Base-by-base conservation (phyloP, 92 coral and sea anemone genomes). In the Micromussa lordhowensis region DNA sequence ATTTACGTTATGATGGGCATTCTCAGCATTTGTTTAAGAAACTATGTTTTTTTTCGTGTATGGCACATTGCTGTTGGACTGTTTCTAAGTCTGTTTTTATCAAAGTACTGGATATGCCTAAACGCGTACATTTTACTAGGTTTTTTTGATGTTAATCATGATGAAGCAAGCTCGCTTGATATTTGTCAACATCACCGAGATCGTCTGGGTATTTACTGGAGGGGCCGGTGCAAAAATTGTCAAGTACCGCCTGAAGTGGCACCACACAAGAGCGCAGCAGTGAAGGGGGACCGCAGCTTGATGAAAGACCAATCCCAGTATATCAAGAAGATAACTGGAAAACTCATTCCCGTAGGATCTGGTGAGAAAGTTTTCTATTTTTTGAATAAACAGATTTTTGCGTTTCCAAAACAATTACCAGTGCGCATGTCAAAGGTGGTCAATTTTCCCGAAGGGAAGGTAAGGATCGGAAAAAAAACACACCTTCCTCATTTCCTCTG, bases 131-230 rank as follows among this genome's bases (percentile, higher is more conserved):
- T 4, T 40, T 40, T 40, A 40, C 48, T 4, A 36, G 38, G 84
- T 74, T 86, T 76, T 64, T 86, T 86, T 68, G 38, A 77, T 78
- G 83, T 86, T 48, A 44, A 68, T 64, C 77, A 29, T 10, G 57
- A 4, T 21, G 84, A 86, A 66, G 81, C 75, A 73, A 78, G 4
- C 44, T 24, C 31, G 49, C 19, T 29, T 4, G 30, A 21, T 9
- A 84, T 84, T 21, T 84, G 81, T 29, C 7, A 51, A 4, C 31
- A 86, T 51, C 84, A 86, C 26, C 83, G 83, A 38, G 81, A 79
- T 71, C 59, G 76, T 24, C 76, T 86, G 22, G 89, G 84, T 3
- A 86, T 77, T 5, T 79, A 78, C 40, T 86, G 84, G 79, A 55
- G 84, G 30, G 84, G 89, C 68, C 18, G 81, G 44, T 59, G 77